Evolutionary conservation across 2,113 vertebrate species (phyloP).

Genomic region (Lonchura striata): DNA sequence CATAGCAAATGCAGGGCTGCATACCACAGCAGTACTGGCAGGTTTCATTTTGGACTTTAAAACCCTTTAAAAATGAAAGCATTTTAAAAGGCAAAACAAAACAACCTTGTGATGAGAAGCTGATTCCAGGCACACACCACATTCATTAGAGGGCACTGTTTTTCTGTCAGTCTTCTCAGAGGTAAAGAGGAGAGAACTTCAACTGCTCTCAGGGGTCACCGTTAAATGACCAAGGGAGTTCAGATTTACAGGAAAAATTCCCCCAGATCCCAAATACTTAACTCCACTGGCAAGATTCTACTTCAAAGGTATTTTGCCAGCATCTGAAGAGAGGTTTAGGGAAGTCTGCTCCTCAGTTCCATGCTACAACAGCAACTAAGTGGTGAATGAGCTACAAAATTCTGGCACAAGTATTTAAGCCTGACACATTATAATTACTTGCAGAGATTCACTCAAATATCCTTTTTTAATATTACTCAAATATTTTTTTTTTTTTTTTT

Average conservation of each 20-base stretch:
- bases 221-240: background rate
- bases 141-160: conserved; percentile 68
- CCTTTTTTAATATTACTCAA: too few species aligned
- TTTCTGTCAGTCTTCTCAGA: conserved; percentile 28
- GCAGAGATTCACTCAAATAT: background rate
- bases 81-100: background rate
- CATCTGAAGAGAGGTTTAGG: background rate
- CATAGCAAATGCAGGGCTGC: background rate
- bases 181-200: background rate
- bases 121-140: background rate
- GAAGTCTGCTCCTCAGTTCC: background rate
- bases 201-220: background rate
- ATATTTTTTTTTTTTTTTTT: background rate
- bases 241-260: background rate
- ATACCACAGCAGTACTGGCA: background rate
- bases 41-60: background rate
- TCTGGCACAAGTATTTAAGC: background rate
- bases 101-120: background rate
- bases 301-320: background rate
- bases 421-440: background rate
- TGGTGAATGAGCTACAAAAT: background rate
- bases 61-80: background rate
- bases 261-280: background rate
- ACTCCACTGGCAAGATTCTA: background rate
- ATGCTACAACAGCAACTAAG: background rate